Conservation (phyloP, 2,797 vertebrate species). For the Myiotriccus ornatus region DNA sequence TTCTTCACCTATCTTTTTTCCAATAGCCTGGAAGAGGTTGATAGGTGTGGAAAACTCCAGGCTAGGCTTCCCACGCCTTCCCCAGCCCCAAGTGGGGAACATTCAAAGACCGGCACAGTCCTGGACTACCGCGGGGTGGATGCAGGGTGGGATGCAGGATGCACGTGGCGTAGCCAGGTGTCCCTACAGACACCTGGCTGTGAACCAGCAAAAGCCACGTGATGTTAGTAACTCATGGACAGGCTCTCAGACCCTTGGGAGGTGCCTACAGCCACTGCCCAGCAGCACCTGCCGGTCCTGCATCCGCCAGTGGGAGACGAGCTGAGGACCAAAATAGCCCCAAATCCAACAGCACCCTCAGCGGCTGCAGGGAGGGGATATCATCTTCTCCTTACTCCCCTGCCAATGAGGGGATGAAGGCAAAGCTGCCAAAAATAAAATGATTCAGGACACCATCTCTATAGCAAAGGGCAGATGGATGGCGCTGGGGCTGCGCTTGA, state of each 20-base stretch:
- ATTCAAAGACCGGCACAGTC: not conserved
- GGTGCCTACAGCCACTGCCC: not conserved
- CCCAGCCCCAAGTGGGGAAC: fast-evolving
- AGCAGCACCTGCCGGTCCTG: not conserved
- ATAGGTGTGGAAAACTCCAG: not conserved
- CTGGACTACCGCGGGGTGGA: fast-evolving
- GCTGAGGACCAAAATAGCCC: not conserved
- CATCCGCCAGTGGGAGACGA: fast-evolving
- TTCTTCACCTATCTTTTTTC: not conserved
- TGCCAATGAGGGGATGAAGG: not conserved
- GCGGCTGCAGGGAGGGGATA: not conserved
- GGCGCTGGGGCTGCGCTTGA: not conserved
- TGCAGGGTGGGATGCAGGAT: not conserved
- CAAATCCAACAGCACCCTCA: not conserved
- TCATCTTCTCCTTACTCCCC: not conserved
- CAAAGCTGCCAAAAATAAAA: slow-evolving; percentile 22
- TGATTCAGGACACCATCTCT: not conserved
- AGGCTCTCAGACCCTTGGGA: not conserved
- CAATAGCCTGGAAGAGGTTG: not conserved
- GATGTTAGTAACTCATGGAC: not conserved
- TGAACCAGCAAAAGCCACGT: not conserved
- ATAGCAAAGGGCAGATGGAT: slow-evolving; percentile 12
- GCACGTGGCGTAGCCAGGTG: not conserved
- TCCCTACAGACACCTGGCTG: not conserved
- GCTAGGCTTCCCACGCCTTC: not conserved